Evolutionary conservation across 2,113 vertebrate genomes (phyloP), one percentile per base, ranked within the genome.

Genomic region (Lagopus leucura): DNA sequence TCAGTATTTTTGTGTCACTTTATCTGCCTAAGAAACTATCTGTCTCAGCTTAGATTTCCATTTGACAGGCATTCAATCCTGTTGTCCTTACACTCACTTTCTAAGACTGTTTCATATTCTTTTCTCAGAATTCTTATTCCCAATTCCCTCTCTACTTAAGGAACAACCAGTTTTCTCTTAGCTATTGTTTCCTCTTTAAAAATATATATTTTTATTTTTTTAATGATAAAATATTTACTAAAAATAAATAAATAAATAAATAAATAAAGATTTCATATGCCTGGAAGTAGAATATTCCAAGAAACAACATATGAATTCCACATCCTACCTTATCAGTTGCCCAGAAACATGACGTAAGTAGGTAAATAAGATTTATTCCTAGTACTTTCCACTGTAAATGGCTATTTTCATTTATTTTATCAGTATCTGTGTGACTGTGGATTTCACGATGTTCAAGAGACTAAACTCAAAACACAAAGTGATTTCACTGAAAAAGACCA

Each of bases 401-500:
- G 11, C 38, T 32, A 32, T 50, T 34, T 50, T 50, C 28, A 24
- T 84, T 61, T 75, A 63, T 48, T 83, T 89, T 89, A 81, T 28
- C 36, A 34, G 20, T 45, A 48, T 8, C 21, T 65, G 12, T 15
- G 10, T 55, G 58, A 79, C 6, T 36, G 47, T 11, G 30, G 58
- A 64, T 82, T 93, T 92, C 67, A n/a, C 11, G n/a, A n/a, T 22
- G 1, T 50, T 72, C 58, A 25, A 93, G 78, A 60, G 82, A 76
- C 36, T 28, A 25, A 94, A 84, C 55, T 58, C 27, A 70, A 76
- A 90, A 45, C 21, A 71, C 64, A 88, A 80, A 83, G 12, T 58
- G 27, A 91, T 93, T 93, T 74, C 82, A 67, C 60, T 60, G 45
- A 42, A 70, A 85, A 93, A 89, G 71, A 54, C 58, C 84, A 89